These are phyloP conservation scores for Idaea straminata DNA, from an alignment of 2,888 invertebrate species.

Conservation along the genomic window DNA sequence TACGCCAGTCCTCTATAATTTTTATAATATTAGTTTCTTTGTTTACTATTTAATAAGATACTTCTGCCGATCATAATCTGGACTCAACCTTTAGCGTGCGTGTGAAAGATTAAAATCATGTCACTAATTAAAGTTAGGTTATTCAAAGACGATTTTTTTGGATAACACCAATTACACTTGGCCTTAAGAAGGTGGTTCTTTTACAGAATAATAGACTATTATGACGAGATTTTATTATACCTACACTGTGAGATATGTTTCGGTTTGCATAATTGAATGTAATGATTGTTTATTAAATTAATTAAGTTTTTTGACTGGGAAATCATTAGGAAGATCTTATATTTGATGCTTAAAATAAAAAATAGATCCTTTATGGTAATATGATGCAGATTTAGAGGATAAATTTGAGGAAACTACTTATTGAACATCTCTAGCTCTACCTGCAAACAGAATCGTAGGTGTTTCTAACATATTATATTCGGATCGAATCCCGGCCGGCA, in stretches of 20 bases:
- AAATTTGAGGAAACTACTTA: neutral
- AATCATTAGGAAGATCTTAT: neutral
- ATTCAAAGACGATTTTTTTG: neutral
- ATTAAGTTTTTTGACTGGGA: conserved; percentile 1
- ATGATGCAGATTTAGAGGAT: neutral
- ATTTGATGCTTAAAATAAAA: neutral
- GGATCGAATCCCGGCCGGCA: too few relatives aligned
- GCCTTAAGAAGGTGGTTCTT: conserved; percentile 10
- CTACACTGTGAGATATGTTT: neutral
- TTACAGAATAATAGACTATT: conserved; percentile 14
- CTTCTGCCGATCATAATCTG: neutral
- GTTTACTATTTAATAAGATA: conserved; percentile 1
- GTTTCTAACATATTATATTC: too few relatives aligned
- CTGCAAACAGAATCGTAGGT: too few relatives aligned
- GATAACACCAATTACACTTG: conserved; percentile 9
- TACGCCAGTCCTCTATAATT: neutral
- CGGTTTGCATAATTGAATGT: neutral
- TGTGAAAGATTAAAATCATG: conserved; percentile 18
- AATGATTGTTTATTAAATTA: neutral
- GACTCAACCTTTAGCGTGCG: conserved; percentile 10
- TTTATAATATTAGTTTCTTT: neutral
- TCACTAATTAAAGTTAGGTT: conserved; percentile 12
- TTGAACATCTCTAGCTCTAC: too few relatives aligned
- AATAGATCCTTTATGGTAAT: neutral
- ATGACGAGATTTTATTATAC: conserved; percentile 7